phyloP scores from a whole-genome alignment of 2,113 vertebrate species.

The Montifringilla adamsi region DNA sequence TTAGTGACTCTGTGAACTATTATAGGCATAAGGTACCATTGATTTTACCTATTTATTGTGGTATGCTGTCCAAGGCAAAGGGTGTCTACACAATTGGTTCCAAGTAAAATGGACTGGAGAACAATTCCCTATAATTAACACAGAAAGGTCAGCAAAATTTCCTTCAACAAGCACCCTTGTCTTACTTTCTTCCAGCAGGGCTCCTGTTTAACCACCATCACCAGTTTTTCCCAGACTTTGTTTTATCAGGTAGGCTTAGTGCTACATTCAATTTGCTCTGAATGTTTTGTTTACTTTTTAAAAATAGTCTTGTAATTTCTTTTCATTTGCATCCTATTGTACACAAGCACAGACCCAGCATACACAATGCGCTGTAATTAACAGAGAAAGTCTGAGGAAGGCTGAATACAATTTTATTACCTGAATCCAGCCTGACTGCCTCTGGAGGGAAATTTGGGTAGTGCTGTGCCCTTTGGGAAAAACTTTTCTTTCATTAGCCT shows the following conservation, averaged over 20 bases:
- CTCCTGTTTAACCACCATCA: neutral
- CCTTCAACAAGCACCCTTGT: neutral
- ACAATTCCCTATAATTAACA: neutral
- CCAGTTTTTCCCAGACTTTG: neutral
- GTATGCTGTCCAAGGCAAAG: neutral
- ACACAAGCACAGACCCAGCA: neutral
- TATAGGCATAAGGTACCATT: neutral
- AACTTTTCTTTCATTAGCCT: slow-evolving; percentile 9
- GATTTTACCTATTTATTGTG: neutral
- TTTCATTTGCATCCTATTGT: slow-evolving; percentile 7
- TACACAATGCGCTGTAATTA: neutral
- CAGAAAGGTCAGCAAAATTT: neutral
- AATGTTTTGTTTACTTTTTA: neutral
- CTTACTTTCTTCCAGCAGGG: neutral
- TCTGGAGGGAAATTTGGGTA: neutral
- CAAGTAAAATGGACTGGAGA: neutral
- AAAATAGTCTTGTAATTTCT: slow-evolving; percentile 2
- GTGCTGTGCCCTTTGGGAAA: neutral
- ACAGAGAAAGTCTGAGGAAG: neutral
- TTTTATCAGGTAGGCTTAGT: neutral
- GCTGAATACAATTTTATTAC: neutral
- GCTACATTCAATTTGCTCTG: neutral
- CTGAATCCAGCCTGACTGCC: neutral
- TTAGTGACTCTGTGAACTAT: neutral
- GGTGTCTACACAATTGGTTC: neutral